Evolutionary conservation across 2,797 vertebrate species (phyloP).

Genomic region (Argyrosomus regius): DNA sequence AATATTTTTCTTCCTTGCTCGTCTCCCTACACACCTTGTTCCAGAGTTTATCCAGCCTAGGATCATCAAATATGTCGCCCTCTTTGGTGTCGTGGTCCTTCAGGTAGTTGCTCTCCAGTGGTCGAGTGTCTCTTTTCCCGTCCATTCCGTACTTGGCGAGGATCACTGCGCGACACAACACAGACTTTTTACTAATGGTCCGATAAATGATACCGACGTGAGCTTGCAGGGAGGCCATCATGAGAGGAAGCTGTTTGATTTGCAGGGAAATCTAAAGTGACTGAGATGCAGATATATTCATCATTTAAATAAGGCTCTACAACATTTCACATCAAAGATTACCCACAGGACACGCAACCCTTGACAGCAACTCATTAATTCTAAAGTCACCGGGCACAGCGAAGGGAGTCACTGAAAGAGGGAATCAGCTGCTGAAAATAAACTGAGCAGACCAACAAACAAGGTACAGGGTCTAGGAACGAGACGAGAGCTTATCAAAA

Average conservation of each 20-base stretch:
- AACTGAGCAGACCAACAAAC: slow-evolving; percentile 2
- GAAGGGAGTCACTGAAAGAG: not conserved
- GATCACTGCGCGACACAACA: slow-evolving; percentile 86
- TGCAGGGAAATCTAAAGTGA: slow-evolving; percentile 7
- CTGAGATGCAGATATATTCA: slow-evolving; percentile 14
- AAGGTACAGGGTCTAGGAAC: not conserved
- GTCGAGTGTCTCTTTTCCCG: slow-evolving; percentile 90
- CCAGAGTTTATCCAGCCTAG: slow-evolving; percentile 96
- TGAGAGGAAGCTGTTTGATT: not conserved
- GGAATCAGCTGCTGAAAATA: slow-evolving; percentile 27
- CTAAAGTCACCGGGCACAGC: not conserved
- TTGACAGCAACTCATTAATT: slow-evolving; percentile 41
- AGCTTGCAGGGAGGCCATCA: slow-evolving; percentile 3
- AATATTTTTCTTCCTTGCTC: not conserved
- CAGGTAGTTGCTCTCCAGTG: slow-evolving; percentile 88
- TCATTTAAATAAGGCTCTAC: slow-evolving; percentile 22
- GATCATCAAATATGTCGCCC: slow-evolving; percentile 91
- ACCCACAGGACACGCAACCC: not conserved
- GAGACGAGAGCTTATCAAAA: slow-evolving; percentile 2
- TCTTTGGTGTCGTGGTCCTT: slow-evolving; percentile 85
- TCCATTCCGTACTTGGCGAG: slow-evolving; percentile 95
- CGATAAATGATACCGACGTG: not conserved
- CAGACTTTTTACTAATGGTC: not conserved
- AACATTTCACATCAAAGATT: slow-evolving; percentile 25
- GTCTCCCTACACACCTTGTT: slow-evolving; percentile 88